Evolutionary conservation across 2,888 invertebrate genomes (phyloP), one percentile per base, ranked within the genome.

Genomic region (Pyrocoelia pectoralis): DNA sequence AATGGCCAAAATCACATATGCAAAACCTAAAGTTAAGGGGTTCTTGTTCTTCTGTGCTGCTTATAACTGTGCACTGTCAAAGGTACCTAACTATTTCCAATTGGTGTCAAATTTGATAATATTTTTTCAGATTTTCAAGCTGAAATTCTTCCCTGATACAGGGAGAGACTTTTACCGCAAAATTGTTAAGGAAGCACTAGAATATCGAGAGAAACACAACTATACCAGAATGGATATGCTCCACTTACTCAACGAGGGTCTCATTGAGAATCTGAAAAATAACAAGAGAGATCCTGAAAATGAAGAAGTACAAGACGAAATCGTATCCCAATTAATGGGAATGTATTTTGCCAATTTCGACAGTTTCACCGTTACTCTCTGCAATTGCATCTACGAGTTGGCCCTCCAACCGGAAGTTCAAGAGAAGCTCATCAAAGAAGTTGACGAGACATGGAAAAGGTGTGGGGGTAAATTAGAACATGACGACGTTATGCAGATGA

Each of bases 371-470:
- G 80, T 80, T 58, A 71, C 80, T 1, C 78, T 84, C 71, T 81
- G 81, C 0, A 87, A 88, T 64, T 72, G 83, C 0, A 76, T 85
- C 0, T 82, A 87, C 43, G 88, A 88, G 74, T 72, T 89, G 18
- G 86, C 86, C 28, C 53, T 84, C 2, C 83, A 88, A 76, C 83
- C 84, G 13, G 86, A 88, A 0, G 75, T 86, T 0, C 89, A 89
- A 74, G 80, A 83, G 1, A 83, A 76, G 54, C 76, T 89, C 0
- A 80, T 80, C 1, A 70, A 82, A 46, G 88, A 89, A 78, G 84
- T 89, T 24, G 80, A 76, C n/a, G 82, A 84, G 84, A 85, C 0
- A 73, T 86, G 0, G 84, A 84, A 69, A 83, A 82, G 82, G 9
- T 76, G 74, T n/a, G 70, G 75, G 1, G 82, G 79, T 5, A 71